Conservation (phyloP, 2,888 invertebrate species). For the Eueremaeus valkanovi region DNA sequence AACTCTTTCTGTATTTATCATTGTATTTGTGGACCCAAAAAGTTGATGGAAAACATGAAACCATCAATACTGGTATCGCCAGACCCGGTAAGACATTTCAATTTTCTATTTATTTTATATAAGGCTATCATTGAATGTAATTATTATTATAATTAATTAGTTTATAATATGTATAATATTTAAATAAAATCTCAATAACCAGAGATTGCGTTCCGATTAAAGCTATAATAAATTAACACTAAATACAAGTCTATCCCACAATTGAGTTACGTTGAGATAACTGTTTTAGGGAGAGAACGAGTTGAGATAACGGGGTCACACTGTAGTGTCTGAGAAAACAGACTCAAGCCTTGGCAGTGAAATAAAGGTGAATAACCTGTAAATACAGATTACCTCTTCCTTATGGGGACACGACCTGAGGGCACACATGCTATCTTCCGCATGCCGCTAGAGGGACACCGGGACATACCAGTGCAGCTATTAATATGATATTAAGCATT, state of each 20-base stretch:
- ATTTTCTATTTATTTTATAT: no score
- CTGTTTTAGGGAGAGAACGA: not conserved
- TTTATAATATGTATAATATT: no score
- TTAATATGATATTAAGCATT: not conserved
- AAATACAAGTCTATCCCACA: no score
- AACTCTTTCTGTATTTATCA: not conserved
- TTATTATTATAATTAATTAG: no score
- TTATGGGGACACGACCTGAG: conserved; percentile 10
- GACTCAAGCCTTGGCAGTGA: not conserved
- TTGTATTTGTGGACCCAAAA: not conserved
- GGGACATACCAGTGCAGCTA: not conserved
- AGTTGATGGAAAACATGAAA: not conserved
- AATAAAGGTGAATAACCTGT: conserved; percentile 2
- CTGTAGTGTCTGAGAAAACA: conserved; percentile 12
- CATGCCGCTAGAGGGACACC: not conserved
- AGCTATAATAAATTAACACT: no score
- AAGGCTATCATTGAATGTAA: no score
- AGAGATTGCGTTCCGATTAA: no score
- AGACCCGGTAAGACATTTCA: not conserved
- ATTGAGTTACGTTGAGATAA: no score
- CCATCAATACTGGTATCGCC: not conserved
- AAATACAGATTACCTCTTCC: not conserved
- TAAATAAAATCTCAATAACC: no score
- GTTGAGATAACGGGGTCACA: conserved; percentile 1
- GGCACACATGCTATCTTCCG: conserved; percentile 17